Evolutionary conservation across 2,797 vertebrate species (phyloP), one percentile per base, ranked within the genome.

Genomic region (Adrianichthys oophorus): DNA sequence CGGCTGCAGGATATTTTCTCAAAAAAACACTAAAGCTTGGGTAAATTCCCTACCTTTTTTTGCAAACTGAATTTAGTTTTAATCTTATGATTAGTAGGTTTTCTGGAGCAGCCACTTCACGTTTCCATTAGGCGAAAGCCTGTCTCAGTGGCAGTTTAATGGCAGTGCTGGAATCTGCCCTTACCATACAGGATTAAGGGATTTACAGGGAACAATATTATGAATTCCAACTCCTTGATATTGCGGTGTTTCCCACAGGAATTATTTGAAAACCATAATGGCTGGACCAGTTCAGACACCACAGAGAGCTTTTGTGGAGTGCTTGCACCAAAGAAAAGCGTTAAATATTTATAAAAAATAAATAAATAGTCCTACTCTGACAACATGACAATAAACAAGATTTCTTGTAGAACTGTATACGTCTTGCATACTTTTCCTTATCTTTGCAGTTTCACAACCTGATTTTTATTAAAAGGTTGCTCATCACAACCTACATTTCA

Each of bases 121-220:
- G 18, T 56, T 21, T n/a, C 40, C 2, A 37, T 46, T 43, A 15
- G 17, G 15, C 23, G 16, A 52, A 12, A 5, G 41, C 14, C 21
- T 21, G 19, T 57, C 40, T 19, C 26, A 40, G 17, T 24, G 19
- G 15, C 0, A 1, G 16, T 2, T 58, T 37, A 18, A 37, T 37
- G 29, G 42, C 41, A 8, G 58, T 12, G 8, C 8, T 10, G 17
- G 16, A 73, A 24, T 19, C 50, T 7, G 17, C 15, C 15, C 52
- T 37, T 62, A 6, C 4, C 12, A 19, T 0, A 1, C 23, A 51
- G 47, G 47, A 52, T 44, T 37, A 0, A 32, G 5, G 29, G 17
- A 56, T 26, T 62, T 16, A 52, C 40, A 48, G 21, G 2, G 54
- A 55, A 19, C 41, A 60, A 60, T 53, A 17, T 19, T 42, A 4